These are phyloP conservation scores for Heloderma charlesbogerti DNA, from an alignment of 2,113 vertebrate species.

Conservation along the genomic window DNA sequence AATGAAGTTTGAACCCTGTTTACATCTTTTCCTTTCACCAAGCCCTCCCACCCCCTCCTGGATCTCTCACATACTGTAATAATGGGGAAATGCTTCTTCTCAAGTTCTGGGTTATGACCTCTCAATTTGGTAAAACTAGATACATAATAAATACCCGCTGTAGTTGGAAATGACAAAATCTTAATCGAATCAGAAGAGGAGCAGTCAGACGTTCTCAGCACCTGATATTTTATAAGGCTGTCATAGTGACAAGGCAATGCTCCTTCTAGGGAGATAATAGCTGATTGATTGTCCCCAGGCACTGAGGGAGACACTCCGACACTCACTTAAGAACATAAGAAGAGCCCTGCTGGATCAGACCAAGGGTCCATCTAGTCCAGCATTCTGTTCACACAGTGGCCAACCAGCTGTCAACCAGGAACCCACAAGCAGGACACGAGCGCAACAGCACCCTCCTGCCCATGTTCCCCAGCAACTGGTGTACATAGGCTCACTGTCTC, in stretches of 20 bases:
- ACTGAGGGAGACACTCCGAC: neutral
- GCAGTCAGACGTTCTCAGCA: constrained; percentile 19
- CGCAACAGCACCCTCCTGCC: too few relatives aligned
- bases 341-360: too few relatives aligned
- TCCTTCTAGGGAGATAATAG: neutral
- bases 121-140: constrained; percentile 22
- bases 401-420: too few relatives aligned
- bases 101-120: constrained; percentile 16
- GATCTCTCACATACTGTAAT: constrained; percentile 9
- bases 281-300: neutral
- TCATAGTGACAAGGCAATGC: constrained; percentile 20
- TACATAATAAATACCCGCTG: constrained; percentile 35
- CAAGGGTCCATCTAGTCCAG: too few relatives aligned
- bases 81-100: neutral
- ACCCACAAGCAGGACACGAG: too few relatives aligned
- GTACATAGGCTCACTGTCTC: too few relatives aligned
- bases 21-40: neutral
- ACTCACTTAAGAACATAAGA: too few relatives aligned
- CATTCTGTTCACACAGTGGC: too few relatives aligned
- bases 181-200: constrained; percentile 53
- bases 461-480: too few relatives aligned
- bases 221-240: constrained; percentile 4
- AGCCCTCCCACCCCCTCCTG: neutral
- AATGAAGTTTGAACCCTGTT: neutral
- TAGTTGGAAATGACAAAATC: constrained; percentile 49